Percentiles rank a stretch among this genome's conserved stretches.
Evolutionary conservation across 1,140 invertebrate genomes (phyloP).

Genomic region (Phymastichus coffea): DNA sequence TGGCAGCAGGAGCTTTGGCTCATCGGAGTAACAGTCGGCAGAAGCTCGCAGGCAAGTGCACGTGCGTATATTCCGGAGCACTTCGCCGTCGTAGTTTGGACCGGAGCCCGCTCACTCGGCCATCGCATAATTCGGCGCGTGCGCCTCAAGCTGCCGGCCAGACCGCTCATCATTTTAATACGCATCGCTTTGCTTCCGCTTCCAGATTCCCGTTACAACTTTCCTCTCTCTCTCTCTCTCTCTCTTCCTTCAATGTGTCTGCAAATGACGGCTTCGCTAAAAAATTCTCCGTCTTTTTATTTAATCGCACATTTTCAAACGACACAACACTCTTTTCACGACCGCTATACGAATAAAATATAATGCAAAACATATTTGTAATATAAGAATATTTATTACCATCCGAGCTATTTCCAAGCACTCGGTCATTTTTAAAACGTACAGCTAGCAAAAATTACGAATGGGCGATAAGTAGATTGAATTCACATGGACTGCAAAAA

Average conservation of each 20-base stretch:
- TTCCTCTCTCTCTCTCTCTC: too few relatives aligned
- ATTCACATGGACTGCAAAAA: constrained; percentile 29
- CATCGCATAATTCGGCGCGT: not conserved
- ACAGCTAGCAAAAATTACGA: too few relatives aligned
- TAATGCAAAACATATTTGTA: too few relatives aligned
- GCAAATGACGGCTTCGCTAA: too few relatives aligned
- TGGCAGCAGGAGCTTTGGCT: constrained; percentile 13
- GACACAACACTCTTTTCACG: too few relatives aligned
- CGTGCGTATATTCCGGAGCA: constrained; percentile 4
- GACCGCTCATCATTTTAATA: constrained; percentile 41
- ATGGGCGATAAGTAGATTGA: constrained; percentile 44
- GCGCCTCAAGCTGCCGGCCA: not conserved
- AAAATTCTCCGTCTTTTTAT: too few relatives aligned
- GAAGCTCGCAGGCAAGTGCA: not conserved
- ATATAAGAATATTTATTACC: too few relatives aligned
- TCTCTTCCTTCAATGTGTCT: not conserved
- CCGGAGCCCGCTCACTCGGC: not conserved
- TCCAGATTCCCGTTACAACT: constrained; percentile 34
- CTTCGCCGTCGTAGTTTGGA: constrained; percentile 4
- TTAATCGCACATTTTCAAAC: too few relatives aligned
- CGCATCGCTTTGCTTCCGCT: constrained; percentile 33
- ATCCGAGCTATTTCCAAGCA: too few relatives aligned
- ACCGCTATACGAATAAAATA: too few relatives aligned
- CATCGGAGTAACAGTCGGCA: not conserved
- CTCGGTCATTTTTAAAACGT: too few relatives aligned